phyloP scores from a whole-genome alignment of 2,888 invertebrate species.

The Cantharis flavilabris region DNA sequence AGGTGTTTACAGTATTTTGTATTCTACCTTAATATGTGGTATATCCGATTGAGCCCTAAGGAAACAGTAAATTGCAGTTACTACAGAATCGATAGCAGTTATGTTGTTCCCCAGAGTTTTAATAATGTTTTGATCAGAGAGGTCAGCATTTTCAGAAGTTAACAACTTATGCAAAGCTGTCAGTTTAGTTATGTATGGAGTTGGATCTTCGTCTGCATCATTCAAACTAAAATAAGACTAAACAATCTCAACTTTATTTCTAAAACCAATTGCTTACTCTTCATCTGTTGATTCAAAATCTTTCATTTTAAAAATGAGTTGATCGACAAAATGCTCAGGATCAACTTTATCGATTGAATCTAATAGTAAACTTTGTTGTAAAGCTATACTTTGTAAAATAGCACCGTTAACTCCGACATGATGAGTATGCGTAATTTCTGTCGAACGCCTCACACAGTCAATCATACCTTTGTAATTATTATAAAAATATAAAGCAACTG shows the following conservation, averaged over 20 bases:
- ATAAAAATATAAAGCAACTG: slow-evolving; percentile 66
- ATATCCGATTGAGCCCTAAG: slow-evolving; percentile 61
- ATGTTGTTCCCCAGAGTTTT: slow-evolving; percentile 64
- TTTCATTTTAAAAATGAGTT: slow-evolving; percentile 61
- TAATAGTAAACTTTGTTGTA: slow-evolving; percentile 59
- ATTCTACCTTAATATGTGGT: slow-evolving; percentile 55
- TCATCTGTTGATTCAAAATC: slow-evolving; percentile 57
- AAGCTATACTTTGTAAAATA: slow-evolving; percentile 62
- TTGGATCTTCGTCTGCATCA: neutral
- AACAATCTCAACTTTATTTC: neutral
- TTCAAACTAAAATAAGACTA: slow-evolving; percentile 13
- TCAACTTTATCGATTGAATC: slow-evolving; percentile 57
- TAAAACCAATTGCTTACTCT: slow-evolving; percentile 18
- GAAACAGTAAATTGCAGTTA: slow-evolving; percentile 74
- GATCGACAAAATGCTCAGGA: slow-evolving; percentile 56
- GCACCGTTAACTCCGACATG: slow-evolving; percentile 62
- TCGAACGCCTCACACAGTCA: slow-evolving; percentile 57
- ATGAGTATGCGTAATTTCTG: slow-evolving; percentile 68
- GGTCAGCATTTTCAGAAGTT: slow-evolving; percentile 49
- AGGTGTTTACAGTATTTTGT: neutral
- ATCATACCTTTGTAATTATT: slow-evolving; percentile 58
- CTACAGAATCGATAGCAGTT: slow-evolving; percentile 70
- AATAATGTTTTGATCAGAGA: slow-evolving; percentile 58
- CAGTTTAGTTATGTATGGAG: slow-evolving; percentile 62
- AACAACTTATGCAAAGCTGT: slow-evolving; percentile 59